These are phyloP conservation scores for Myotis planiceps DNA, from an alignment of 2,797 vertebrate genomes.

Conservation along the genomic window DNA sequence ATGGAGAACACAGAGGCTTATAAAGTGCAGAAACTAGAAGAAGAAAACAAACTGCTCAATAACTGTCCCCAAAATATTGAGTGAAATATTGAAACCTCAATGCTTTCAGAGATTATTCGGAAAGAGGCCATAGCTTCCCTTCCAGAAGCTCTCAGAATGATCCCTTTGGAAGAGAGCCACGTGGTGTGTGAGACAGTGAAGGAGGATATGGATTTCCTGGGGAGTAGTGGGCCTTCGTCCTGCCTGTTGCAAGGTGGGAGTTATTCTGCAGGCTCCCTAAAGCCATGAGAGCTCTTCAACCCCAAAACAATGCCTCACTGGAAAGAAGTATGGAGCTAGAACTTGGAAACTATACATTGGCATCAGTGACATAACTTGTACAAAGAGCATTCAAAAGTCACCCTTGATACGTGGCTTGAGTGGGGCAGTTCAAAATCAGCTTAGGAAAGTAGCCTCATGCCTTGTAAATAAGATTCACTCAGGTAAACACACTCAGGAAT, in stretches of 20 bases:
- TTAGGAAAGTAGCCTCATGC: not conserved
- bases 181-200: not conserved
- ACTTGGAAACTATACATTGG: not conserved
- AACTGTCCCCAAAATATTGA: not conserved
- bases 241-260: not conserved
- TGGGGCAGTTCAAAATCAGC: not conserved
- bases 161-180: not conserved
- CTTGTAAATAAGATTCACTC: not conserved
- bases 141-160: not conserved
- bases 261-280: not conserved
- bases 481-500: not conserved
- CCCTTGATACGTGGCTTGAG: not conserved
- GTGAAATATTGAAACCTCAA: not conserved
- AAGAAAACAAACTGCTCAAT: not conserved
- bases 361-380: not conserved
- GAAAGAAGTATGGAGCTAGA: not conserved
- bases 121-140: not conserved
- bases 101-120: not conserved
- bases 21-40: not conserved
- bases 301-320: not conserved
- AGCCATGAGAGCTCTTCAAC: not conserved
- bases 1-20: not conserved
- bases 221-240: accelerated
- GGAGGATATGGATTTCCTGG: not conserved
- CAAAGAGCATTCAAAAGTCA: not conserved